Evolutionary conservation across 2,888 invertebrate genomes (phyloP).

Genomic region (Meghimatium bilineatum): DNA sequence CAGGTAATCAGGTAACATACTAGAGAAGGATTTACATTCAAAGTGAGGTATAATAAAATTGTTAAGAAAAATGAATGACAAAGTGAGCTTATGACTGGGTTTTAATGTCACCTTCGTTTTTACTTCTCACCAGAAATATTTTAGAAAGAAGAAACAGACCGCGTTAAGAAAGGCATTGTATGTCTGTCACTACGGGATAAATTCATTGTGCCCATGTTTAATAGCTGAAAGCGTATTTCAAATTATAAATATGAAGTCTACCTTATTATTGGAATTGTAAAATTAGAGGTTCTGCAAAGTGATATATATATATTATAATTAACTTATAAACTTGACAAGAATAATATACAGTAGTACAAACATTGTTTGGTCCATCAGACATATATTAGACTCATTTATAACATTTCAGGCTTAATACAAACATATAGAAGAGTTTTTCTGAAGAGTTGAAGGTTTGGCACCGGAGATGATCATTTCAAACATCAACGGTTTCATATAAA

Average conservation of each 20-base stretch:
- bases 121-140: background rate
- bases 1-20: slow-evolving; percentile 35
- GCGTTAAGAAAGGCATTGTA: slow-evolving; percentile 15
- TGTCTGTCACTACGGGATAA: background rate
- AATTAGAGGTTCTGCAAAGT: too few species aligned
- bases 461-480: too few species aligned
- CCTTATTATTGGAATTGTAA: background rate
- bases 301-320: too few species aligned
- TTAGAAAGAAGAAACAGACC: background rate
- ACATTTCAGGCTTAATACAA: too few species aligned
- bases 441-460: too few species aligned
- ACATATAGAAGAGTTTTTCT: too few species aligned
- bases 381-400: too few species aligned
- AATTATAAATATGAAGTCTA: background rate
- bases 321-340: too few species aligned
- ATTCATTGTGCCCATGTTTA: background rate
- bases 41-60: slow-evolving; percentile 34
- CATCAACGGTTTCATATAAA: too few species aligned
- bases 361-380: too few species aligned
- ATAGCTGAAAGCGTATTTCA: background rate
- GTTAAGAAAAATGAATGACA: slow-evolving; percentile 35
- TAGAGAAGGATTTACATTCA: slow-evolving; percentile 28
- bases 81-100: slow-evolving; percentile 29
- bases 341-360: too few species aligned
- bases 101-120: background rate